Evolutionary conservation across 2,888 invertebrate genomes (phyloP), one percentile per base, ranked within the genome.

Genomic region (Sesamia inferens): DNA sequence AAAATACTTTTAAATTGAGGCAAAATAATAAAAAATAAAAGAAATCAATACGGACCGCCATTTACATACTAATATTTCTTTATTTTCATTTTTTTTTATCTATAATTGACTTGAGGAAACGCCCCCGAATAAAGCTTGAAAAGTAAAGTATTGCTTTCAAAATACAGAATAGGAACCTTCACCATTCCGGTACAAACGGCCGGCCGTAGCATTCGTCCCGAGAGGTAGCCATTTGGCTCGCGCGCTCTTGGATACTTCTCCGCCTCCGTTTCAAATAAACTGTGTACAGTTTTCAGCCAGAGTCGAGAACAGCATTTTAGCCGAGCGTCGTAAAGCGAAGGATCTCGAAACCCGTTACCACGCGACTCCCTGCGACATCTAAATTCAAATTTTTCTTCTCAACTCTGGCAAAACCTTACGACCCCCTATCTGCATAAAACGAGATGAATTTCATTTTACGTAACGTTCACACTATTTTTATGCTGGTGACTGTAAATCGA

Each of bases 381-480:
- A 94, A 94, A 95, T 95, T 95, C 94, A 95, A 95, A 95, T 95
- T 94, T 94, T 94, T 93, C 92, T 90, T 89, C 89, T 88, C 90
- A 82, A 86, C 89, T 88, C 89, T 84, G 84, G 85, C 85, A 85
- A 88, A 89, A 90, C 90, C 90, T 92, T 91, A 92, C 92, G 91
- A 92, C 91, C 89, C 88, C 85, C 86, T 89, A 92, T 93, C 91
- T 93, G 92, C 93, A 93, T 94, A 93, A 93, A 92, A 88, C 89
- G 85, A 92, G 91, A 94, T 92, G 92, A 93, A 93, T 92, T 93
- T 91, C 90, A 93, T 93, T 93, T 92, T 92, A 92, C 90, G 87
- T 90, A 82, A 87, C 89, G 88, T 89, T 88, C 87, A 86, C 89
- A 91, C 92, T 92, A 92, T 90, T 90, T 90, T 90, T 89, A 89